phyloP scores from a whole-genome alignment of 2,888 invertebrate genomes.

The Sthenelais limicola region DNA sequence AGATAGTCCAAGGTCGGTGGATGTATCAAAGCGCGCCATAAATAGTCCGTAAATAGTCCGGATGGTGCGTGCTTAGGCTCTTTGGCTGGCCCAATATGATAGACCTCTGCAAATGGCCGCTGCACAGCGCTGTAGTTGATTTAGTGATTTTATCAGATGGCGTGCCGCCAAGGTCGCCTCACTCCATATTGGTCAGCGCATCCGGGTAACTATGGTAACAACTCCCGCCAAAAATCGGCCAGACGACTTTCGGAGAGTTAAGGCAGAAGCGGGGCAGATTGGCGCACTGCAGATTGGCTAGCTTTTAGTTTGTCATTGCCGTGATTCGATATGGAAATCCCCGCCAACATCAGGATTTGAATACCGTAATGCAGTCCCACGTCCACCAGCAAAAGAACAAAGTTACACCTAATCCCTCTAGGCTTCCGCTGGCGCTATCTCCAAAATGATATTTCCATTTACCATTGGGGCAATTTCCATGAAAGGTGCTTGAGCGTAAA shows the following conservation, averaged over 20 bases:
- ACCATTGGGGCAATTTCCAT: no score
- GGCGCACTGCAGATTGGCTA: conserved; percentile 27
- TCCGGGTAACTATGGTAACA: conserved; percentile 13
- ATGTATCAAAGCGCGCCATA: conserved; percentile 28
- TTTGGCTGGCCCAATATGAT: conserved; percentile 25
- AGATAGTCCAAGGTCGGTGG: conserved; percentile 29
- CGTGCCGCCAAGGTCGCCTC: conserved; percentile 7
- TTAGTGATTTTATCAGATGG: conserved; percentile 34
- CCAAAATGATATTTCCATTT: no score
- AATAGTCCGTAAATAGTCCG: conserved; percentile 35
- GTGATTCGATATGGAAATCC: conserved; percentile 34
- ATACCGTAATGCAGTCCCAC: conserved; percentile 22
- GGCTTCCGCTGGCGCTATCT: no score
- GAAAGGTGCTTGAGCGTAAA: no score
- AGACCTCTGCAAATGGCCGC: conserved; percentile 24
- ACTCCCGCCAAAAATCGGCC: conserved; percentile 16
- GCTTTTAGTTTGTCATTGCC: conserved; percentile 30
- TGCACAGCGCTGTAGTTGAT: conserved; percentile 5
- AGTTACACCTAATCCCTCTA: no score
- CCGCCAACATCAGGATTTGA: conserved; percentile 9
- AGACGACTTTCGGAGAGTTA: neutral
- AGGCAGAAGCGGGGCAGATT: neutral
- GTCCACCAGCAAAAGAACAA: neutral
- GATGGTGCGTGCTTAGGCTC: conserved; percentile 5
- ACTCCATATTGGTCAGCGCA: conserved; percentile 20